Conservation (phyloP, 1,140 invertebrate genomes). For the Tetranychus urticae region DNA sequence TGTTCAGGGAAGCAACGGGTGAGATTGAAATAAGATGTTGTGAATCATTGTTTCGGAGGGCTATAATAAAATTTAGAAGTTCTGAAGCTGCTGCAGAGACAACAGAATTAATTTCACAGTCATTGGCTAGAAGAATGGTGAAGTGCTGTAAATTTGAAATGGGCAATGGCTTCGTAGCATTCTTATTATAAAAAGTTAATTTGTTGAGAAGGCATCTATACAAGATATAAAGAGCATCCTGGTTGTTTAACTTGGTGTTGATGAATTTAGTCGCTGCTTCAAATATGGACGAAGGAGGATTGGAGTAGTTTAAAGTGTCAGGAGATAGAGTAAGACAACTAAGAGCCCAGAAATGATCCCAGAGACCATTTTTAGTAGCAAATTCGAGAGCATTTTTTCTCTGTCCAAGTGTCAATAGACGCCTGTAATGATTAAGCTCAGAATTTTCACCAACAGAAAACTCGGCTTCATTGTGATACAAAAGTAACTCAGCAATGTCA, state of each 20-base stretch:
- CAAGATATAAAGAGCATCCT: constrained; percentile 1
- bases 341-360: constrained; percentile 3
- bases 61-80: constrained; percentile 1
- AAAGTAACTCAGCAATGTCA: constrained; percentile 3
- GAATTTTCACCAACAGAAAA: background rate
- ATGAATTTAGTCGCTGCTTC: background rate
- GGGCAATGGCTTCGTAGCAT: background rate
- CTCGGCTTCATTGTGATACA: background rate
- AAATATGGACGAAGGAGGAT: background rate
- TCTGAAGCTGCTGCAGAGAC: background rate
- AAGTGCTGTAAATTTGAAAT: background rate
- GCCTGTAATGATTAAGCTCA: background rate
- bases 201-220: background rate
- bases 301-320: background rate
- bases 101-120: constrained; percentile 1
- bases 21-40: background rate
- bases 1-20: too few species aligned
- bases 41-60: background rate
- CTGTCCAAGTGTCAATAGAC: constrained; percentile 5
- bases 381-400: constrained; percentile 2
- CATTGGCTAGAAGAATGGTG: background rate
- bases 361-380: constrained; percentile 4
- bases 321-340: background rate
- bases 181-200: background rate
- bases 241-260: background rate